A percentile compares a stretch with the other conserved stretches of the same genome.
These are phyloP conservation scores for Limnodromus scolopaceus DNA, from an alignment of 2,797 vertebrate species.

Conservation along the genomic window DNA sequence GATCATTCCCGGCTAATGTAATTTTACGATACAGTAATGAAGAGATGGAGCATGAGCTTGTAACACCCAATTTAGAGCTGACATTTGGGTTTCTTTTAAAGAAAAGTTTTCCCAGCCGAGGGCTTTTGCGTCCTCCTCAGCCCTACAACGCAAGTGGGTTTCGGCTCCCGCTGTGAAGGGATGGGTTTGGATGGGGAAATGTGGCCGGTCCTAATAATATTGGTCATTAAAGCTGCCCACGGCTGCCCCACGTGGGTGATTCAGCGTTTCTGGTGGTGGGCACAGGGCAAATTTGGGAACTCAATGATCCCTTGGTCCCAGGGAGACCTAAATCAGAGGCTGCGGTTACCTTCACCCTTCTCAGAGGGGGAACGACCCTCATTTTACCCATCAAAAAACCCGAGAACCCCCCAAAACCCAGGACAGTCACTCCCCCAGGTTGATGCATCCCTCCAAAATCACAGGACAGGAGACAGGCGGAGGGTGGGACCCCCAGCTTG, in stretches of 20 bases:
- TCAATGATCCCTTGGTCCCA: not conserved
- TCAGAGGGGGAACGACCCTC: accelerated
- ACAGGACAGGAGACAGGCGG: accelerated
- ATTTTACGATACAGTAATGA: slow-evolving; percentile 71
- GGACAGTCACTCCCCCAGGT: accelerated
- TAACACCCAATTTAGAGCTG: slow-evolving; percentile 55
- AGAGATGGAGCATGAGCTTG: slow-evolving; percentile 29
- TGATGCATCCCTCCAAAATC: not conserved
- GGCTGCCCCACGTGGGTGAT: not conserved
- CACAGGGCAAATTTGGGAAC: not conserved
- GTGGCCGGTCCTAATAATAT: not conserved
- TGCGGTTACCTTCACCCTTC: accelerated
- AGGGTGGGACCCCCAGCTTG: not conserved
- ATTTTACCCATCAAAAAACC: not conserved
- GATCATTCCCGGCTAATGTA: slow-evolving; percentile 63
- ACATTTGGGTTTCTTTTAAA: slow-evolving; percentile 62
- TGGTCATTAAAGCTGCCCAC: not conserved
- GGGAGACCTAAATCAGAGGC: not conserved
- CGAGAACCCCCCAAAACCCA: not conserved
- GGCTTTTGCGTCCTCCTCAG: not conserved
- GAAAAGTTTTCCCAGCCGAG: slow-evolving; percentile 25
- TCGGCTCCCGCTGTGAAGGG: not conserved
- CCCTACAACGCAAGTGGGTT: not conserved
- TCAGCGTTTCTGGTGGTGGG: not conserved
- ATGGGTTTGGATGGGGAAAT: not conserved